phyloP scores from a whole-genome alignment of 2,113 vertebrate genomes.

The Turdus rufiventris region DNA sequence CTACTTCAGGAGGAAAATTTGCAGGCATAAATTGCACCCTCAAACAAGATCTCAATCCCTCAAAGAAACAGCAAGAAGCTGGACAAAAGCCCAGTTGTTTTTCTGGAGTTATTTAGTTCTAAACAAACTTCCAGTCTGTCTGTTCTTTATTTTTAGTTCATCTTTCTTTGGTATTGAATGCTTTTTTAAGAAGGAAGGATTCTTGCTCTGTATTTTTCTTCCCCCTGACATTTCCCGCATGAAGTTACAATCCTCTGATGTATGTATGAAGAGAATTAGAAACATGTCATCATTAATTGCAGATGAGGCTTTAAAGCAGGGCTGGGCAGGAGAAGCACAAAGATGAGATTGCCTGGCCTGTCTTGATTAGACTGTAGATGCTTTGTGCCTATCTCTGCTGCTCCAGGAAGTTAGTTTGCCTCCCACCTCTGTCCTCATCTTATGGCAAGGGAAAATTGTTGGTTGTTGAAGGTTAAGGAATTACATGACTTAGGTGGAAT shows the following conservation, averaged over 20 bases:
- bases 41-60: neutral
- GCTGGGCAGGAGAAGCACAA: neutral
- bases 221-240: neutral
- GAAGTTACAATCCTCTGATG: neutral
- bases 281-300: neutral
- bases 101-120: neutral
- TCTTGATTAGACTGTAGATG: neutral
- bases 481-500: neutral
- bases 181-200: neutral
- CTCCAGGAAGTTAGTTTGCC: neutral
- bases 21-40: neutral
- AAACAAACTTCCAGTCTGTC: neutral
- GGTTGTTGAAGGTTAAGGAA: neutral
- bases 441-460: neutral
- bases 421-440: neutral
- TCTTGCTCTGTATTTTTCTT: neutral
- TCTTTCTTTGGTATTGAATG: neutral
- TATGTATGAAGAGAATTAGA: conserved; percentile 19
- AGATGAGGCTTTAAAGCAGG: neutral
- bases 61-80: neutral
- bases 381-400: neutral
- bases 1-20: neutral
- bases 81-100: neutral
- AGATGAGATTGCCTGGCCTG: neutral
- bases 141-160: neutral